phyloP scores from a whole-genome alignment of 2,888 invertebrate species.

The Lasioglossum morio region DNA sequence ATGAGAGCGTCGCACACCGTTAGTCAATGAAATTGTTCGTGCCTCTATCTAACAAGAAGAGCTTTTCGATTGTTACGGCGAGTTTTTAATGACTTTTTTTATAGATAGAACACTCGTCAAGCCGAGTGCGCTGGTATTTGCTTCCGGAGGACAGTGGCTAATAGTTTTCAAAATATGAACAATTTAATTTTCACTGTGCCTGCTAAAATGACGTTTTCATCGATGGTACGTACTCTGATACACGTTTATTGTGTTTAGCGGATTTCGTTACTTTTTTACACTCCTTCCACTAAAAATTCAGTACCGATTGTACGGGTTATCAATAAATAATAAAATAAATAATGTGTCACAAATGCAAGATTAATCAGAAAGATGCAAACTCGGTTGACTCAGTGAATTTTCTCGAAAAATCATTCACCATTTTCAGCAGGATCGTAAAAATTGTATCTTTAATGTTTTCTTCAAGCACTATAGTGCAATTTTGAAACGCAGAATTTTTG shows the following conservation, averaged over 20 bases:
- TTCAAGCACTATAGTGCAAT: not conserved
- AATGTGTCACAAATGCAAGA: not conserved
- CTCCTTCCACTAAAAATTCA: not conserved
- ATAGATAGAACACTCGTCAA: not conserved
- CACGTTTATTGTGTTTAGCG: not conserved
- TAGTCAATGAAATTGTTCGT: not conserved
- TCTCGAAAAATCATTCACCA: not conserved
- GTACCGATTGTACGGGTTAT: not conserved
- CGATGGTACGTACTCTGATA: not conserved
- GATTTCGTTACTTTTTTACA: not conserved
- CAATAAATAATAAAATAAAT: not conserved
- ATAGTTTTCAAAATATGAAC: slow-evolving; percentile 7
- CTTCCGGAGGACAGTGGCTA: not conserved
- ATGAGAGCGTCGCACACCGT: not conserved
- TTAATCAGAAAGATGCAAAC: no score
- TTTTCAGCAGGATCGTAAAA: not conserved
- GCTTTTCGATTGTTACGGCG: not conserved
- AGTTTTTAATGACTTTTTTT: slow-evolving; percentile 5
- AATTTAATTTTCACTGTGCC: not conserved
- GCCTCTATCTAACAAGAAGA: not conserved
- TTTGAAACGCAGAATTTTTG: not conserved
- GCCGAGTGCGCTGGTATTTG: not conserved
- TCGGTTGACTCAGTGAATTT: not conserved
- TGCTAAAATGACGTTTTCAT: not conserved
- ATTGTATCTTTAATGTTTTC: not conserved